Percentiles rank a stretch among this genome's conserved stretches.
Evolutionary conservation across 2,113 vertebrate genomes (phyloP).

Genomic region (Psophia crepitans): DNA sequence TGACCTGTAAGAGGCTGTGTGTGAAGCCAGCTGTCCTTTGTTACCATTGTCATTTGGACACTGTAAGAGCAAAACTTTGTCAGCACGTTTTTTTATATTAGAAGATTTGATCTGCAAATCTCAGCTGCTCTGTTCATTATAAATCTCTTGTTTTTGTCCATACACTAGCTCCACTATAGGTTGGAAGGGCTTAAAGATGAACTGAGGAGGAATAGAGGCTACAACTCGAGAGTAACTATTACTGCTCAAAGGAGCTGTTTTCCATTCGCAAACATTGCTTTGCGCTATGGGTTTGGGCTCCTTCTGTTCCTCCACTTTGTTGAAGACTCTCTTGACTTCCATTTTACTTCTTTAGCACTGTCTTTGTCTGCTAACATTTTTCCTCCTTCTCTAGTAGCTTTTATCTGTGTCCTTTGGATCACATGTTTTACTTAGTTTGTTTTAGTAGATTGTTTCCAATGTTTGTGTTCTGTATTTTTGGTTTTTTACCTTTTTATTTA

Average conservation of each 20-base stretch:
- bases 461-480: conserved; percentile 71
- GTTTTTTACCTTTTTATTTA: conserved; percentile 72
- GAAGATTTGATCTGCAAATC: conserved; percentile 77
- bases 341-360: conserved; percentile 83
- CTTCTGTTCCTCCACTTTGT: conserved; percentile 82
- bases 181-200: conserved; percentile 99
- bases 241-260: conserved; percentile 88
- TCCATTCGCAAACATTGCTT: conserved; percentile 88
- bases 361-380: conserved; percentile 79
- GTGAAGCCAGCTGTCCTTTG: conserved; percentile 61
- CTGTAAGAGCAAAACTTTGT: conserved; percentile 67
- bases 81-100: conserved; percentile 67
- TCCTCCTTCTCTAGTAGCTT: conserved; percentile 71
- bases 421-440: conserved; percentile 69
- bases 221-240: conserved; percentile 99
- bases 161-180: conserved; percentile 99
- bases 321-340: conserved; percentile 82
- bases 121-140: conserved; percentile 85
- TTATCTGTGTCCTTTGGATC: conserved; percentile 77
- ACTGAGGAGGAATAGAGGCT: conserved; percentile 97
- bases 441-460: conserved; percentile 70
- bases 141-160: conserved; percentile 89
- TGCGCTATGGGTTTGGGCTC: conserved; percentile 83
- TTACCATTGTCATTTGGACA: conserved; percentile 66
- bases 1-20: conserved; percentile 28